These are phyloP conservation scores for Loriculus beryllinus DNA, from an alignment of 2,797 vertebrate genomes.

Conservation along the genomic window DNA sequence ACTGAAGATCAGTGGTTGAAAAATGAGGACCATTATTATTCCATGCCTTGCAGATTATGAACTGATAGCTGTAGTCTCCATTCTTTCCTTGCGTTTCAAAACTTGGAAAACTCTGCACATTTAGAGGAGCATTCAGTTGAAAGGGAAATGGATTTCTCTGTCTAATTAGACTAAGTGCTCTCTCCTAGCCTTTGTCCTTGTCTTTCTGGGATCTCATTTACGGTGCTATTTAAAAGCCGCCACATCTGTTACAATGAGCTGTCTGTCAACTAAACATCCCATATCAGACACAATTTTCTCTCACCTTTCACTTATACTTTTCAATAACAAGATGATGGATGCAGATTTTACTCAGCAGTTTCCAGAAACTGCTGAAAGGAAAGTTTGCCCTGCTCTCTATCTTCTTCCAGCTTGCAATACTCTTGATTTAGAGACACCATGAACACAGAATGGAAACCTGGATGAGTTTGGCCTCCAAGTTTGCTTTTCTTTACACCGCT, in stretches of 20 bases:
- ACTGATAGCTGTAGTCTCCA: constrained; percentile 42
- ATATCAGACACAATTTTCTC: constrained; percentile 57
- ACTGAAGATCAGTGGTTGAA: constrained; percentile 48
- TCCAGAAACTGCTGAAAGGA: constrained; percentile 17
- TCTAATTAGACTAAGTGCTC: constrained; percentile 66
- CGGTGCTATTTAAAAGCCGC: constrained; percentile 34
- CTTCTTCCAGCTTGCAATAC: background rate
- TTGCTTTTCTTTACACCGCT: background rate
- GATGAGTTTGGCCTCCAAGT: background rate
- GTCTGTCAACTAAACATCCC: constrained; percentile 60
- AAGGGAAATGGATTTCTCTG: constrained; percentile 61
- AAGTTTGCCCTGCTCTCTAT: constrained; percentile 18
- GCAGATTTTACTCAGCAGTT: constrained; percentile 54
- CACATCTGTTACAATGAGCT: constrained; percentile 60
- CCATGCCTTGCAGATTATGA: constrained; percentile 53
- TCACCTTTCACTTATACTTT: constrained; percentile 59
- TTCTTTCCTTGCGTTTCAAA: constrained; percentile 6
- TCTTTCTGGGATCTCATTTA: constrained; percentile 64
- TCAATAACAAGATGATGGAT: constrained; percentile 51
- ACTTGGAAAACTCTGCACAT: constrained; percentile 56
- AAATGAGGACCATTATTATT: constrained; percentile 63
- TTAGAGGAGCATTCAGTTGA: constrained; percentile 32
- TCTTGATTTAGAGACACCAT: background rate
- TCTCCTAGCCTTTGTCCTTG: constrained; percentile 63
- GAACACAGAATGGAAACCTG: background rate